Base-by-base conservation (phyloP, 2,888 invertebrate species). In the Trilocha varians region DNA sequence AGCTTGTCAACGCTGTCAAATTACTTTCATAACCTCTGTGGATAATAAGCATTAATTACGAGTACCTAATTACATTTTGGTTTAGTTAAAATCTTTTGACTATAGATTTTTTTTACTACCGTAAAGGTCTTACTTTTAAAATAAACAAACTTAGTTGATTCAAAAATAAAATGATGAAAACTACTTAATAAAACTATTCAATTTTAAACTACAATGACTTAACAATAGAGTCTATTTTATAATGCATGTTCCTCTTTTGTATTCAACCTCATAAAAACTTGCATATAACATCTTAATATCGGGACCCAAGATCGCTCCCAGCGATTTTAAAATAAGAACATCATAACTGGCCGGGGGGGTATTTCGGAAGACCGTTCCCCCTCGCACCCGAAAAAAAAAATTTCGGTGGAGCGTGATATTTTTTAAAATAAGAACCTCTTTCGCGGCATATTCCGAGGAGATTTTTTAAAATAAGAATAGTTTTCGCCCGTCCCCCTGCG, bases 401-500 rank as follows among this genome's bases (percentile, higher is more conserved):
- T 25, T 83, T 84, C 73, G 84, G 82, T 82, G 77, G 79, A 83
- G 82, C 84, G 83, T 83, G 83, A 83, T 85, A 85, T 85, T 85
- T 84, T 25, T 83, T 78, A 84, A 83, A 84, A 83, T 80, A 80
- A 83, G 76, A 82, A 80, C 76, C 78, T 82, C 82, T 79, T 78
- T 79, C 80, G 83, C 76, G 79, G 78, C 80, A 82, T 83, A 83
- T 83, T 84, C 84, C 84, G 82, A 78, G 74, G 83, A 79, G 76
- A 79, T 80, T 80, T 84, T 84, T 82, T 84, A 82, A 85, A 84
- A 84, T 83, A 83, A 84, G 83, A 84, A 84, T 84, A 85, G 84
- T 85, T 85, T 83, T 73, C 63, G 59, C 63, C 42, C 60, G 50
- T 59, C 61, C 64, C 65, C 57, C 57, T 61, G 62, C 76, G 84